Conservation (phyloP, 2,797 vertebrate genomes). For the Chrosomus eos region DNA sequence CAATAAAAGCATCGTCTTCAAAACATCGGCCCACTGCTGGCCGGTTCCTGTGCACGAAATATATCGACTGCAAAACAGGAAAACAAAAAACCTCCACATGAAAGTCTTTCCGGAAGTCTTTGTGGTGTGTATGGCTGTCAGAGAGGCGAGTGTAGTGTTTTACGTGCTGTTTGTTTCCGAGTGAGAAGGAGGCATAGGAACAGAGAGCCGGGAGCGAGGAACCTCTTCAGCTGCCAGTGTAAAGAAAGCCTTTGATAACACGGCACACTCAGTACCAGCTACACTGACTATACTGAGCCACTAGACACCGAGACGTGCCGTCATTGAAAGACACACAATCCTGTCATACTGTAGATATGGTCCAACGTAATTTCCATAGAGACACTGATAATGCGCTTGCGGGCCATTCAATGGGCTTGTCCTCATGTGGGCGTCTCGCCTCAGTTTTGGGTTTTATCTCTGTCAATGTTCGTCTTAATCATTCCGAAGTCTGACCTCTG, state of each 20-base stretch:
- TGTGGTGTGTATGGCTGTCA: slow-evolving; percentile 55
- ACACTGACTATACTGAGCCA: neutral
- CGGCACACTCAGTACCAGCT: slow-evolving; percentile 4
- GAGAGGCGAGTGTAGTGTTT: slow-evolving; percentile 52
- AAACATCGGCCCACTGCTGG: slow-evolving; percentile 46
- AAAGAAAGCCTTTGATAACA: slow-evolving; percentile 41
- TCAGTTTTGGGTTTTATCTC: neutral
- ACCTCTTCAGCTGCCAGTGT: slow-evolving; percentile 34
- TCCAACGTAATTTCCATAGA: slow-evolving; percentile 18
- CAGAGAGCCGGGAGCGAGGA: slow-evolving; percentile 28
- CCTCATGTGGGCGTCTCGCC: neutral
- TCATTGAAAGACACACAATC: slow-evolving; percentile 16
- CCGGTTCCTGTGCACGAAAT: slow-evolving; percentile 18
- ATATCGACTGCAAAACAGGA: slow-evolving; percentile 47
- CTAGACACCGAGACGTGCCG: neutral
- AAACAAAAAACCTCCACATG: slow-evolving; percentile 52
- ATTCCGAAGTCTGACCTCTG: slow-evolving; percentile 23
- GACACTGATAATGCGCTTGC: slow-evolving; percentile 5
- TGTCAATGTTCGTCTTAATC: slow-evolving; percentile 1
- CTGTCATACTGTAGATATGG: slow-evolving; percentile 28
- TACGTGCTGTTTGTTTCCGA: slow-evolving; percentile 48
- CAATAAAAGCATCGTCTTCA: slow-evolving; percentile 31
- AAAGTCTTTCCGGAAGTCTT: slow-evolving; percentile 53
- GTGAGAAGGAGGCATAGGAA: slow-evolving; percentile 16
- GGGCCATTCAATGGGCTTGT: slow-evolving; percentile 6